Percentiles rank a stretch among this genome's conserved stretches.
These are phyloP conservation scores for Pipistrellus kuhlii DNA, from an alignment of 2,797 vertebrate species.

Conservation along the genomic window DNA sequence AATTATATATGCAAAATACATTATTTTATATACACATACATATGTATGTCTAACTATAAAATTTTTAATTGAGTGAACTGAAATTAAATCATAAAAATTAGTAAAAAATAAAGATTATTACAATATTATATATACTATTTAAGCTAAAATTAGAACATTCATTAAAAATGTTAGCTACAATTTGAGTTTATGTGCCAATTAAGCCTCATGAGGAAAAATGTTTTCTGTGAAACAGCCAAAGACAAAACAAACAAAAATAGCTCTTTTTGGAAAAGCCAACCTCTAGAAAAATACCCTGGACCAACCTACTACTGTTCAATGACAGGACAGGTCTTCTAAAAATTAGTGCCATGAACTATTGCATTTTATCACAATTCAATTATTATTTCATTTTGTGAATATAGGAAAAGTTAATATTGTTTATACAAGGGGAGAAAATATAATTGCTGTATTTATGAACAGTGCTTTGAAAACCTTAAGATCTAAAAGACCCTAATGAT, in stretches of 20 bases:
- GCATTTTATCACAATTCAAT: background rate
- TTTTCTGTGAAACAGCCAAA: constrained; percentile 56
- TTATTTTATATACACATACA: background rate
- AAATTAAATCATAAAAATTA: constrained; percentile 61
- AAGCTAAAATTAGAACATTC: constrained; percentile 29
- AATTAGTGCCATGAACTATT: background rate
- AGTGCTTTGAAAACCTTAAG: constrained; percentile 52
- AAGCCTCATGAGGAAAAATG: constrained; percentile 1
- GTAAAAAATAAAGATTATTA: constrained; percentile 33
- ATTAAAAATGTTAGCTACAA: constrained; percentile 45
- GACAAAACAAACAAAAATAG: constrained; percentile 16
- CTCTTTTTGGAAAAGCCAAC: constrained; percentile 41
- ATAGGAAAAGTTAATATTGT: constrained; percentile 15
- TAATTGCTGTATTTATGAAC: constrained; percentile 19
- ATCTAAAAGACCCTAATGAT: background rate
- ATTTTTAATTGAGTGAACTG: constrained; percentile 26
- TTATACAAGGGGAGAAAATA: background rate
- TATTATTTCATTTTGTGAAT: constrained; percentile 42
- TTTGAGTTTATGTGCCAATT: constrained; percentile 39
- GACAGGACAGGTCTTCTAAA: background rate
- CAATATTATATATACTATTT: background rate
- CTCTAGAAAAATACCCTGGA: constrained; percentile 45
- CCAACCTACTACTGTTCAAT: background rate
- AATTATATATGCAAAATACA: constrained; percentile 12
- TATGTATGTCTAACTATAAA: constrained; percentile 11